Conservation (phyloP, 2,113 vertebrate genomes). For the Heteronetta atricapilla region DNA sequence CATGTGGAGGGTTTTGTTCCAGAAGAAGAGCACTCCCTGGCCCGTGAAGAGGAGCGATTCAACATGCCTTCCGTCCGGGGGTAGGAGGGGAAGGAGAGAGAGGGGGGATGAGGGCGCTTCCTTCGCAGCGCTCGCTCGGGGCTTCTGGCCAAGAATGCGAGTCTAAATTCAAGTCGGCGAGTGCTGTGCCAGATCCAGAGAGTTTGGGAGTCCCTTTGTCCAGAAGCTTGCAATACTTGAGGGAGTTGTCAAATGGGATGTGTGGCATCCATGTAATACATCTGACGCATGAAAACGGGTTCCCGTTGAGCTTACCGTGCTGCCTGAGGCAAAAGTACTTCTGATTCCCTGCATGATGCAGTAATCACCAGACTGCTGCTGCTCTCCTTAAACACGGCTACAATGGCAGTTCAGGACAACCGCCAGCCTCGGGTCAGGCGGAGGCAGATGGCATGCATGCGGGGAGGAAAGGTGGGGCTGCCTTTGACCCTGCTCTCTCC, state of each 20-base stretch:
- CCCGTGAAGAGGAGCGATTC: neutral
- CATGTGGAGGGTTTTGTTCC: neutral
- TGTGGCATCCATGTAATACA: slow-evolving; percentile 44
- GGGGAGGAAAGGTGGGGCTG: neutral
- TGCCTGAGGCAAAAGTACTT: slow-evolving; percentile 47
- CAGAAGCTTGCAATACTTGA: slow-evolving; percentile 26
- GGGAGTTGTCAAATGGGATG: slow-evolving; percentile 54
- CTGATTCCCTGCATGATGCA: slow-evolving; percentile 10
- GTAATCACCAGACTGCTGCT: neutral
- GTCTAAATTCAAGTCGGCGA: slow-evolving; percentile 8
- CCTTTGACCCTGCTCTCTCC: neutral
- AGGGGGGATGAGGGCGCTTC: slow-evolving; percentile 7
- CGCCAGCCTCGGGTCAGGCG: neutral
- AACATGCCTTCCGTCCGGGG: neutral
- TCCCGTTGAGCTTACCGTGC: neutral
- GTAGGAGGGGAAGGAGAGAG: slow-evolving; percentile 33
- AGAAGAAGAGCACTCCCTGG: slow-evolving; percentile 17
- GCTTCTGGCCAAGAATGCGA: slow-evolving; percentile 42
- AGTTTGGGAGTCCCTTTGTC: slow-evolving; percentile 60
- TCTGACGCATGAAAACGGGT: slow-evolving; percentile 44
- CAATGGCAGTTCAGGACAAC: neutral
- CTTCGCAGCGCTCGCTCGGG: neutral
- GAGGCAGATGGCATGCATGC: neutral
- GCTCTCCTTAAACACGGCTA: neutral
- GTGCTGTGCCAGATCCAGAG: slow-evolving; percentile 29